Percentiles rank a stretch among this genome's conserved stretches.
Conservation (phyloP, 2,888 invertebrate species). For the Drosophila mimetica region DNA sequence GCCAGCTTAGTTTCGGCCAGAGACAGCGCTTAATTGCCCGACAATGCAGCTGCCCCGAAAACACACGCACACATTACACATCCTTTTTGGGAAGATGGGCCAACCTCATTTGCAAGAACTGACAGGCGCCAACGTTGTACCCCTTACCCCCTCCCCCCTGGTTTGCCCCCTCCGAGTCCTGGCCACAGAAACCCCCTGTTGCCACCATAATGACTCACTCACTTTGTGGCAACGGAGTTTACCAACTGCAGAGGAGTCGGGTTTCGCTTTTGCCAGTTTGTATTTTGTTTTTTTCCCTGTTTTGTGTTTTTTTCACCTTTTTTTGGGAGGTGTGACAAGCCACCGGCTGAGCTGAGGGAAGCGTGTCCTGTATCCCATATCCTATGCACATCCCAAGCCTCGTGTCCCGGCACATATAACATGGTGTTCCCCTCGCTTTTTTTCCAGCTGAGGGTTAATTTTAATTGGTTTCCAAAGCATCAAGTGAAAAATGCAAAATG, state of each 20-base stretch:
- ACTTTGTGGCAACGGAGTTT: constrained; percentile 38
- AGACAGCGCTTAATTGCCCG: constrained; percentile 26
- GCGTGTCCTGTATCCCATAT: constrained; percentile 27
- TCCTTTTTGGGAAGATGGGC: constrained; percentile 17
- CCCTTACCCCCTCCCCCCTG: background rate
- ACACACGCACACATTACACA: constrained; percentile 19
- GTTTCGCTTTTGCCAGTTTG: constrained; percentile 19
- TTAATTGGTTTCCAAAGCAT: constrained; percentile 40
- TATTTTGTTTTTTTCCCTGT: background rate
- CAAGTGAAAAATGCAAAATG: constrained; percentile 13
- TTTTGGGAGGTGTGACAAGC: constrained; percentile 38
- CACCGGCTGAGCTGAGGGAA: constrained; percentile 24
- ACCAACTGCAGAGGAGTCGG: constrained; percentile 29
- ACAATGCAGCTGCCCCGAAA: constrained; percentile 31
- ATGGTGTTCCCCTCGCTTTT: background rate
- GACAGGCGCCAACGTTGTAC: constrained; percentile 41
- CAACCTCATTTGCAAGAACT: constrained; percentile 29
- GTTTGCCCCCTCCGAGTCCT: background rate
- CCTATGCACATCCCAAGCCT: constrained; percentile 2
- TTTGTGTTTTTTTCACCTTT: constrained; percentile 1
- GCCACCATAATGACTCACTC: constrained; percentile 65
- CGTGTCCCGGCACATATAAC: constrained; percentile 21
- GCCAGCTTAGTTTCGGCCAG: constrained; percentile 10
- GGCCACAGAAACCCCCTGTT: constrained; percentile 25
- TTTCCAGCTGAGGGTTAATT: constrained; percentile 10